Evolutionary conservation across 2,797 vertebrate genomes (phyloP), one percentile per base, ranked within the genome.

Genomic region (Steatocranus sp.): DNA sequence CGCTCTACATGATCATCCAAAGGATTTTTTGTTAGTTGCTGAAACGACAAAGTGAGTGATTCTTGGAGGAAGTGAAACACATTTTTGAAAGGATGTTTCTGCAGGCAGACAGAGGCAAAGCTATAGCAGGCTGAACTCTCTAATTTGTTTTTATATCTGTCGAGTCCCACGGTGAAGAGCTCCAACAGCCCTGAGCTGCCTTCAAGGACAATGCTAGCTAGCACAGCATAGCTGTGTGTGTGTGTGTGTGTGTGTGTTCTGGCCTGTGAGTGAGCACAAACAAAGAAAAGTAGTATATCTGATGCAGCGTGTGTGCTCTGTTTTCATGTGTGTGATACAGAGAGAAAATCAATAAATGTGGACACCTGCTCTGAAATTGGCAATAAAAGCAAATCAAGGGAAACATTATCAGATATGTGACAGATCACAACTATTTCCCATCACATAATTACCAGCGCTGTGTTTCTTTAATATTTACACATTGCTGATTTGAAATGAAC

Each of bases 151-250:
- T 87, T 81, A 30, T 87, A 88, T 86, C 83, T 25, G 11, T 84
- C 78, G 80, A 84, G 82, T 83, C 86, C 76, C 79, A 82, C 76
- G 84, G 81, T 83, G 83, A 87, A 82, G 79, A 82, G 76, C 83
- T 87, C 81, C 75, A 84, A 75, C 74, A 82, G 85, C 89, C 88
- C 82, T 58, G 76, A 90, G 89, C 90, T 83, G 89, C 87, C 90
- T 90, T 84, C 81, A 92, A 88, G 91, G 89, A 66, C 83, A 91
- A 85, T 91, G 81, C 88, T 82, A 51, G 79, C 82, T 82, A 78
- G 81, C 18, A 25, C 81, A 77, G 75, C 38, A 61, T 50, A 63
- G 36, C 48, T 76, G 4, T 41, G 46, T 23, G 7, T 48, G n/a
- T 34, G 75, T 11, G 36, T 53, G 17, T 23, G 20, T 36, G 43